These are phyloP conservation scores for Sakesphorus luctuosus DNA, from an alignment of 2,113 vertebrate species.

Conservation along the genomic window DNA sequence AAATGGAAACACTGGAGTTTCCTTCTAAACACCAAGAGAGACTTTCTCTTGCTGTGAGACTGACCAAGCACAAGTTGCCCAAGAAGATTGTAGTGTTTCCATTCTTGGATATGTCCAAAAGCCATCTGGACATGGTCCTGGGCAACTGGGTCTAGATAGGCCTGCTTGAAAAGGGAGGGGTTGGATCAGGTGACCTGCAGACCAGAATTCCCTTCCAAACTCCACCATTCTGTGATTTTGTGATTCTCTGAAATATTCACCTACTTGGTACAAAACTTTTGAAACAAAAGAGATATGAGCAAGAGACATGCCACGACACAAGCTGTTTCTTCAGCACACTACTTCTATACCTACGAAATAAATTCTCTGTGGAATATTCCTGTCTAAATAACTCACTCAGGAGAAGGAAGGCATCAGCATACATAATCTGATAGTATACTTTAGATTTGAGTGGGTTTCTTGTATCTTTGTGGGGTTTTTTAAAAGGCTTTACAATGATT, in stretches of 20 bases:
- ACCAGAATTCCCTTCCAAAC: background rate
- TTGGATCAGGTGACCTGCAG: background rate
- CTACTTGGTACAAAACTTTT: background rate
- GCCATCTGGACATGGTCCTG: background rate
- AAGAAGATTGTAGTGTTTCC: background rate
- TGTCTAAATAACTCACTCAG: background rate
- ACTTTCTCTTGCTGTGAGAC: background rate
- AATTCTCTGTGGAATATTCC: background rate
- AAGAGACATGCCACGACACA: background rate
- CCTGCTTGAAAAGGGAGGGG: fast-evolving
- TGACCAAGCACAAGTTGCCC: background rate
- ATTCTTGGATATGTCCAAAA: background rate
- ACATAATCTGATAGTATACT: background rate
- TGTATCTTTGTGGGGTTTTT: background rate
- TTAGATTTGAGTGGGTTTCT: background rate
- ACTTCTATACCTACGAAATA: background rate
- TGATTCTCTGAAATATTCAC: background rate
- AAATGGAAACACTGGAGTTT: background rate
- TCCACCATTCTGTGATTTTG: background rate
- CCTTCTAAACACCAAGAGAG: background rate
- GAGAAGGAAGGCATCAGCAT: background rate
- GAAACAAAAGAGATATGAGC: background rate
- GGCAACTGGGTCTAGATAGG: background rate
- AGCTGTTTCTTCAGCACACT: background rate
- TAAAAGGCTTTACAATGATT: background rate